A percentile compares a stretch with the other conserved stretches of the same genome.
Evolutionary conservation across 2,113 vertebrate genomes (phyloP).

Genomic region (Atlantisia rogersi): DNA sequence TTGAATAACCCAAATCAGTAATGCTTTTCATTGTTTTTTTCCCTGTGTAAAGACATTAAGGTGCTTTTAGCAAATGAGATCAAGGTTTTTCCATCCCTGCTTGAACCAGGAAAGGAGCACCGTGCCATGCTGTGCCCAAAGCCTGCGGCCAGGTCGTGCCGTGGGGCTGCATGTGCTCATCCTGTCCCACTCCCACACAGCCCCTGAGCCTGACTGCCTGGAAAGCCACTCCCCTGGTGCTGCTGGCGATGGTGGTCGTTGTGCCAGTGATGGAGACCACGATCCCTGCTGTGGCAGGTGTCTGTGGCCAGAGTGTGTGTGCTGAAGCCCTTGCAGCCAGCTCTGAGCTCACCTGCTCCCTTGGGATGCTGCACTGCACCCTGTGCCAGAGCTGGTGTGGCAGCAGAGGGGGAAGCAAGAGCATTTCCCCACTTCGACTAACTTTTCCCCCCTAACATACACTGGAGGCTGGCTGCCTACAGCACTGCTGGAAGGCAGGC

Average conservation of each 20-base stretch:
- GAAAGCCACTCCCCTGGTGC: too few species aligned
- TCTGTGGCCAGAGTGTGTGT: neutral
- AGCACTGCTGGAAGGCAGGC: neutral
- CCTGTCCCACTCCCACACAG: rapidly evolving
- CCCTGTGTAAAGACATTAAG: neutral
- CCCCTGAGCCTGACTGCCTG: rapidly evolving
- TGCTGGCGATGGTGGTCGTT: neutral
- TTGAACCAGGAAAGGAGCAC: neutral
- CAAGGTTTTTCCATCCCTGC: neutral
- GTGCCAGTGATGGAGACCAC: neutral
- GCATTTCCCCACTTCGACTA: neutral
- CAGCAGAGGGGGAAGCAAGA: neutral
- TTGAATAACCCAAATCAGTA: neutral
- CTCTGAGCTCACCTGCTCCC: neutral
- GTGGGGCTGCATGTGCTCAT: rapidly evolving
- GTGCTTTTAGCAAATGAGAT: slow-evolving; percentile 45
- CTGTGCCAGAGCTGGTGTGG: neutral
- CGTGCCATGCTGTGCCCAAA: neutral
- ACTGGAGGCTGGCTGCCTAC: neutral
- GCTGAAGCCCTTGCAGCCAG: neutral
- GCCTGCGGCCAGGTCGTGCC: neutral
- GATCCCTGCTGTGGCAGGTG: neutral
- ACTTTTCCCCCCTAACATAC: neutral
- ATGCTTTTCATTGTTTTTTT: neutral
- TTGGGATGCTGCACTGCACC: rapidly evolving